A percentile compares a stretch with the other conserved stretches of the same genome.
phyloP scores from a whole-genome alignment of 2,113 vertebrate genomes.

The Bubo bubo region DNA sequence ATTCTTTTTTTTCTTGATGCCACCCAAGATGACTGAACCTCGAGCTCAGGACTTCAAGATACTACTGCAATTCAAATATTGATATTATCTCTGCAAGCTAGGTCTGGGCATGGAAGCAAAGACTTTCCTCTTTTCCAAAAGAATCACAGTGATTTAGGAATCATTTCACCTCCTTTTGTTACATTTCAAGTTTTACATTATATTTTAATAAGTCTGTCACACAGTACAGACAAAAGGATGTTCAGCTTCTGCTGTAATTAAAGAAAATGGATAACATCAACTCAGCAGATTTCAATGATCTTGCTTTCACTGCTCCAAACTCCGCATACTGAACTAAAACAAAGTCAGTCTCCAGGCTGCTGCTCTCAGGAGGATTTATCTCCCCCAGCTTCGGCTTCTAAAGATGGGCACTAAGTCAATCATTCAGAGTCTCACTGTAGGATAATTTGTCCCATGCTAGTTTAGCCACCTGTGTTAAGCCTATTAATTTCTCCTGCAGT shows the following conservation, averaged over 20 bases:
- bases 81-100: not conserved
- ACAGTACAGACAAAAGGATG: slow-evolving; percentile 13
- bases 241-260: slow-evolving; percentile 28
- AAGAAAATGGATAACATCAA: slow-evolving; percentile 23
- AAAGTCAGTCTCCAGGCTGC: not conserved
- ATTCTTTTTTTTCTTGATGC: not conserved
- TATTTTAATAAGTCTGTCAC: slow-evolving; percentile 20
- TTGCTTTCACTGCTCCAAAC: not conserved
- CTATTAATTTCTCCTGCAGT: not conserved
- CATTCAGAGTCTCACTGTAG: not conserved
- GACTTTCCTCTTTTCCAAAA: not conserved
- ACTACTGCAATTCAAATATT: not conserved
- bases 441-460: not conserved
- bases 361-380: not conserved
- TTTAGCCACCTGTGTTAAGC: not conserved
- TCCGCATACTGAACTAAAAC: not conserved
- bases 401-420: not conserved
- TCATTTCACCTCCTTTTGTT: slow-evolving; percentile 18
- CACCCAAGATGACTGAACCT: not conserved
- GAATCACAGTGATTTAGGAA: not conserved
- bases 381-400: not conserved
- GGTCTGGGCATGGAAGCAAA: not conserved
- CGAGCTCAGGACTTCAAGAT: not conserved
- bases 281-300: not conserved
- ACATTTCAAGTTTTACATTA: not conserved